Base-by-base conservation (phyloP, 2,888 invertebrate species). In the Ormyrus nitidulus region DNA sequence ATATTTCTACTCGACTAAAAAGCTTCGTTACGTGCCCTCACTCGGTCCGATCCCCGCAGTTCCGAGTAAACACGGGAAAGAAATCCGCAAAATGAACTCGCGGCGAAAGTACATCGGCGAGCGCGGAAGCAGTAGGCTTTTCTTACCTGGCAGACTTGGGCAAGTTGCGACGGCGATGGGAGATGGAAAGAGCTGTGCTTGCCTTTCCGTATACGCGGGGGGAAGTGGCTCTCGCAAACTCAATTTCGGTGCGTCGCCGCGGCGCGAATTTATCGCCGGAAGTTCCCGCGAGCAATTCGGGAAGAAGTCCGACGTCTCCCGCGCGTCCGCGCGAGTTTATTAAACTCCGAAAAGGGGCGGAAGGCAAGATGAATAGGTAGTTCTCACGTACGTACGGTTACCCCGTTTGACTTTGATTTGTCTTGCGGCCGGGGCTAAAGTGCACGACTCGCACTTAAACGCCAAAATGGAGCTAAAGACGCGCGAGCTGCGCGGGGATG, bases 351-450 rank as follows among this genome's bases (percentile, higher is more conserved):
- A 56, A 34, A 13, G 56, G 44, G 10, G 74, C n/a, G 65, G 44
- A 5, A 6, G 59, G 48, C 49, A 46, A 62, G 70, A 54, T 54
- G 65, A 77, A 65, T 65, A 64, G 59, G 19, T 53, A 65, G 56
- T 56, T 13, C 48, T 56, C 61, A 56, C 73, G 65, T 49, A 49
- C 44, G 68, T 69, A 59, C 49, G 3, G 44, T 46, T 59, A 10
- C 58, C 58, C 44, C 19, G 46, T 64, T 71, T 81, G 84, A 85
- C 84, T 86, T 85, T 85, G 84, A 86, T 87, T 86, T 84, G 83
- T 79, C 83, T 83, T 83, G 75, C 70, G 65, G 44, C 83, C 70
- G 78, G 49, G 13, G 10, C 19, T 6, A 62, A 68, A 56, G 56
- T 58, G 72, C 44, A 56, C 61, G 49, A 66, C 66, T 59, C n/a